phyloP scores from a whole-genome alignment of 2,797 vertebrate genomes.

The Poecilia velifera region DNA sequence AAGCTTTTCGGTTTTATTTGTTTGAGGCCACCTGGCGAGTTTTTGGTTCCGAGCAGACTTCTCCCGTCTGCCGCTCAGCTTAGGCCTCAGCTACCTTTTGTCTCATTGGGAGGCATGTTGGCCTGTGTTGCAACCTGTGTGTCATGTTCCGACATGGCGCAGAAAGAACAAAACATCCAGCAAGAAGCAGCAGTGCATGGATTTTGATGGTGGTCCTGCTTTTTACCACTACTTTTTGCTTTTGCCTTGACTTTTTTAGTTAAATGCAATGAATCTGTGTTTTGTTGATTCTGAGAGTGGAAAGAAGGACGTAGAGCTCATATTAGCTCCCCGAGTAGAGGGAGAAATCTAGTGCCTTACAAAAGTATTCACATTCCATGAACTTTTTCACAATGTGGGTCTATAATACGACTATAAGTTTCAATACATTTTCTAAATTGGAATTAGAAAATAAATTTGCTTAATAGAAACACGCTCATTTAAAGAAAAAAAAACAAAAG shows the following conservation, averaged over 20 bases:
- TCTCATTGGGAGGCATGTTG: slow-evolving; percentile 51
- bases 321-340: background rate
- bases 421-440: background rate
- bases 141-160: slow-evolving; percentile 34
- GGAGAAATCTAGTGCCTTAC: background rate
- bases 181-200: slow-evolving; percentile 39
- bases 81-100: slow-evolving; percentile 4
- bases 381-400: background rate
- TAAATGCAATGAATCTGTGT: background rate
- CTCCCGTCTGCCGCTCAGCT: slow-evolving; percentile 14
- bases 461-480: too few relatives aligned
- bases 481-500: too few relatives aligned
- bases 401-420: background rate
- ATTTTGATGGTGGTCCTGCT: slow-evolving; percentile 9
- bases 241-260: background rate
- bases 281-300: background rate
- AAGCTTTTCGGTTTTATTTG: slow-evolving; percentile 16
- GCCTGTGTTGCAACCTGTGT: slow-evolving; percentile 42
- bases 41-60: slow-evolving; percentile 6
- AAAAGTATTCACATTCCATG: background rate
- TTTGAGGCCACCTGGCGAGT: slow-evolving; percentile 14
- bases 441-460: too few relatives aligned
- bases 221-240: background rate
- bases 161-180: slow-evolving; percentile 6
- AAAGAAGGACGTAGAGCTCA: background rate